Evolutionary conservation across 1,140 invertebrate species (phyloP).

Genomic region (Trichoplusia ni): DNA sequence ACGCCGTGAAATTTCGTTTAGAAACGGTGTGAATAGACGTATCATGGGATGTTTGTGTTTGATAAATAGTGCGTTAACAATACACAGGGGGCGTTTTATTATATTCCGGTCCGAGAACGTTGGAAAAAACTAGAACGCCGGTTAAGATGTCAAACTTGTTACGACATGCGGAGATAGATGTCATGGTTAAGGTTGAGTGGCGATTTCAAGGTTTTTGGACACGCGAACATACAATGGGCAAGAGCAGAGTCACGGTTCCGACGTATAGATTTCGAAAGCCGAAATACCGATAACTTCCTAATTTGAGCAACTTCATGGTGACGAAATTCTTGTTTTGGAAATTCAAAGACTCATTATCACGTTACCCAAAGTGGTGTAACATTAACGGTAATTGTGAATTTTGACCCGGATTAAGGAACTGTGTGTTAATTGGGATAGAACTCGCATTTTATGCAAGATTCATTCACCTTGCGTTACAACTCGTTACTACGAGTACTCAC

Average conservation of each 20-base stretch:
- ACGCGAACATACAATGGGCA: not conserved
- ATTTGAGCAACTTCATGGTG: not conserved
- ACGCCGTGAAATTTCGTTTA: conserved; percentile 68
- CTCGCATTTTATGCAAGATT: conserved; percentile 28
- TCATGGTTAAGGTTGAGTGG: conserved; percentile 36
- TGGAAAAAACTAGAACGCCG: conserved; percentile 12
- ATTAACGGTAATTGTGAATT: conserved; percentile 16
- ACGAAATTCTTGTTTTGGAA: not conserved
- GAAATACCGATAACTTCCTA: too few relatives aligned
- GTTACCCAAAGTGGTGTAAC: conserved; percentile 20
- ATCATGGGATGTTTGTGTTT: conserved; percentile 74
- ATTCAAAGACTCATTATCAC: not conserved
- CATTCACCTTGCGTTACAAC: conserved; percentile 20
- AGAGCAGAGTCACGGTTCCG: too few relatives aligned
- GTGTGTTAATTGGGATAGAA: conserved; percentile 31
- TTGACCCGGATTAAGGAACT: conserved; percentile 38
- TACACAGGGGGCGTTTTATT: conserved; percentile 70
- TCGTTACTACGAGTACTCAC: not conserved
- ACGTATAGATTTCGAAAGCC: too few relatives aligned
- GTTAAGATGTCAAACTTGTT: conserved; percentile 25
- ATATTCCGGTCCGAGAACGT: conserved; percentile 39
- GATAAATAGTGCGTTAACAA: conserved; percentile 72
- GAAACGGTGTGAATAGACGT: conserved; percentile 62
- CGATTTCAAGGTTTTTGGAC: conserved; percentile 37
- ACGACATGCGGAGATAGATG: conserved; percentile 28